These are phyloP conservation scores for Taurulus bubalis DNA, from an alignment of 2,113 vertebrate genomes.

Conservation along the genomic window DNA sequence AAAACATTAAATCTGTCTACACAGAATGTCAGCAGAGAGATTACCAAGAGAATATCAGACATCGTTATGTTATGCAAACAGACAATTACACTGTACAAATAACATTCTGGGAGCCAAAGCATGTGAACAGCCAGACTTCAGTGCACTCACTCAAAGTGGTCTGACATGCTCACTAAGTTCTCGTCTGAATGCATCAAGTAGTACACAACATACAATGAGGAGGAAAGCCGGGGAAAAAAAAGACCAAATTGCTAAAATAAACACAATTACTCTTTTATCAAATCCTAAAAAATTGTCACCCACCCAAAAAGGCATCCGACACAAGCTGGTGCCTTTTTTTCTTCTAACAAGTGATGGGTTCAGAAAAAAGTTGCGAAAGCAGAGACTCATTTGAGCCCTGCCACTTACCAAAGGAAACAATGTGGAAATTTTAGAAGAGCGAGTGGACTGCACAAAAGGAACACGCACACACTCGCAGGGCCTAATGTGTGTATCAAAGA, in stretches of 20 bases:
- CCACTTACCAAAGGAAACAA: constrained; percentile 71
- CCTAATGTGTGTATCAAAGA: constrained; percentile 78
- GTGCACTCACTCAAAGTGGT: constrained; percentile 62
- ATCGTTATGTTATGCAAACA: constrained; percentile 78
- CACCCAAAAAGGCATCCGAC: constrained; percentile 38
- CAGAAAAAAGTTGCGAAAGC: constrained; percentile 56
- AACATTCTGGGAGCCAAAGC: constrained; percentile 67
- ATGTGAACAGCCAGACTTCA: constrained; percentile 55
- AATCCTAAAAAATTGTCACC: constrained; percentile 35
- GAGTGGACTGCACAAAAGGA: constrained; percentile 71
- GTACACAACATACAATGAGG: constrained; percentile 23
- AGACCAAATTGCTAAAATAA: constrained; percentile 47
- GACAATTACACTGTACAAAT: constrained; percentile 78
- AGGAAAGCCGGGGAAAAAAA: constrained; percentile 46
- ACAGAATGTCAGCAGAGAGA: constrained; percentile 76
- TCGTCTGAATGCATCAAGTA: constrained; percentile 41
- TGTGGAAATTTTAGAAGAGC: constrained; percentile 82
- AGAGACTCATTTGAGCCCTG: constrained; percentile 68
- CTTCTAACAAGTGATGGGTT: constrained; percentile 23
- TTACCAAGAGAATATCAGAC: constrained; percentile 74
- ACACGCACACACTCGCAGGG: constrained; percentile 69
- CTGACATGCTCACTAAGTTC: constrained; percentile 62
- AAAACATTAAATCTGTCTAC: constrained; percentile 77
- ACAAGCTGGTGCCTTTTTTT: constrained; percentile 38
- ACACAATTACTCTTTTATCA: constrained; percentile 41